Percentiles rank a stretch among this genome's conserved stretches.
Conservation (phyloP, 2,797 vertebrate genomes). For the Smutsia gigantea region DNA sequence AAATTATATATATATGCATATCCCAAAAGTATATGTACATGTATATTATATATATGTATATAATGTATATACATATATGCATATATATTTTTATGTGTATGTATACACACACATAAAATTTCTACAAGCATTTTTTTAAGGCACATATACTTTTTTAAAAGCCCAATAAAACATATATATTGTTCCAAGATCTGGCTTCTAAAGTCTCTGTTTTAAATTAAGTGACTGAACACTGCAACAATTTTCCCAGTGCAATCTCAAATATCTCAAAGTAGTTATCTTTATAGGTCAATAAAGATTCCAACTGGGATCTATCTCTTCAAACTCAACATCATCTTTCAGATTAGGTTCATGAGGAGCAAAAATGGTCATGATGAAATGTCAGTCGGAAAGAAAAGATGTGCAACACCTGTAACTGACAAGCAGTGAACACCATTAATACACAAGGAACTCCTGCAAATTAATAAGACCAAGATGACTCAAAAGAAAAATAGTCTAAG, state of each 20-base stretch:
- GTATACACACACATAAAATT: too few species aligned
- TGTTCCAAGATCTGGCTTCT: not conserved
- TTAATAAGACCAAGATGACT: not conserved
- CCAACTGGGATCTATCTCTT: not conserved
- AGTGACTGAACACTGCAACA: not conserved
- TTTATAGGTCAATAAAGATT: not conserved
- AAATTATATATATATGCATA: not conserved
- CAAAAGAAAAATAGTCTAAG: not conserved
- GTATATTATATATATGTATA: not conserved
- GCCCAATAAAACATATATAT: not conserved
- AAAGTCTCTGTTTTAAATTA: conserved; percentile 21
- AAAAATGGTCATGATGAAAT: not conserved
- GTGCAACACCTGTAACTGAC: not conserved
- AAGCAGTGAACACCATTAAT: not conserved
- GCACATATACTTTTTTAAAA: too few species aligned
- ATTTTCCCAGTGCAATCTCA: not conserved
- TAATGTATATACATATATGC: too few species aligned
- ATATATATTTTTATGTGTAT: too few species aligned
- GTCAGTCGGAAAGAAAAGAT: not conserved
- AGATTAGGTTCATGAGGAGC: not conserved
- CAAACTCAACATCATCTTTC: conserved; percentile 19
- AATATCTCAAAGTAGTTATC: not conserved
- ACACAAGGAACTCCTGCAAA: not conserved
- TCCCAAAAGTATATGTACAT: not conserved
- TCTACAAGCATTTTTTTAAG: too few species aligned